Evolutionary conservation across 2,113 vertebrate genomes (phyloP).

Genomic region (Tragelaphus scriptus): DNA sequence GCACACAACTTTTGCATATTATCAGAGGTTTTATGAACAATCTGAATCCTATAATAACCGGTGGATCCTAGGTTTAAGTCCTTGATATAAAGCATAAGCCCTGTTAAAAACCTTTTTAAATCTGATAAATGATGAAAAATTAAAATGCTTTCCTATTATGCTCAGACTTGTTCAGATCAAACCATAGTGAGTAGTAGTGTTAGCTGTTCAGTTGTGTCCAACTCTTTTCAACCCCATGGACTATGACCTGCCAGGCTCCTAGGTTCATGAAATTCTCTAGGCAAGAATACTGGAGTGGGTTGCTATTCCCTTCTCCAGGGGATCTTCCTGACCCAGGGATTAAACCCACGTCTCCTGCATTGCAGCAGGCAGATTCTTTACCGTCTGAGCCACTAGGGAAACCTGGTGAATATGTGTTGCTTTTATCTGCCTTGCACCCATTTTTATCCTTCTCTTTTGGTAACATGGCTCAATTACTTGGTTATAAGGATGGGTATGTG

Average conservation of each 20-base stretch:
- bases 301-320: background rate
- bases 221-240: background rate
- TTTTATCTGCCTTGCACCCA: background rate
- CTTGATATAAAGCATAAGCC: background rate
- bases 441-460: constrained; percentile 5
- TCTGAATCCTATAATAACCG: background rate
- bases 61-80: background rate
- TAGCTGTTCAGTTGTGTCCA: background rate
- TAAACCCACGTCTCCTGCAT: background rate
- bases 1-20: background rate
- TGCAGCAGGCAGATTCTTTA: background rate
- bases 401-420: background rate
- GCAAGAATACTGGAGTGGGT: background rate
- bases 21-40: background rate
- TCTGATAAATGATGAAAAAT: background rate
- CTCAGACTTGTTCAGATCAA: background rate
- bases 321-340: background rate
- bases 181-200: background rate
- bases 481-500: background rate
- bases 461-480: background rate
- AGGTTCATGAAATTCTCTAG: background rate
- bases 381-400: background rate
- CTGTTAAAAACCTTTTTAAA: background rate
- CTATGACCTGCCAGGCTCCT: background rate
- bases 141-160: background rate